Base-by-base conservation (phyloP, 1,140 invertebrate species). In the Pseudomyrmex pallidus region DNA sequence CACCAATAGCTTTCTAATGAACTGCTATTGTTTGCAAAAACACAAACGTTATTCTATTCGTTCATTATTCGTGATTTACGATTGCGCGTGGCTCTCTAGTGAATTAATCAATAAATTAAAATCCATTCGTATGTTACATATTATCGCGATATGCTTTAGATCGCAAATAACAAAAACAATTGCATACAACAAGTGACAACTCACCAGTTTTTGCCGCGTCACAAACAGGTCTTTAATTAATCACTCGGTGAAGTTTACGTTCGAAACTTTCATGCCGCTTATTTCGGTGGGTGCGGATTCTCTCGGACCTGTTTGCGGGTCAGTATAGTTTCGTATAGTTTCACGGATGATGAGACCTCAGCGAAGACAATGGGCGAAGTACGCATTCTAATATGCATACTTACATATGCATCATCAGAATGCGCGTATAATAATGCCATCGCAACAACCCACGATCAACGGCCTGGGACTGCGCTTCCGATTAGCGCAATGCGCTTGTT, bases 391-490 rank as follows among this genome's bases (percentile, higher is more conserved):
- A 80, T 80, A 80, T 80, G 66, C 76, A 80, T 70, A 78, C 50
- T 78, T 78, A 78, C 64, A 57, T 78, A 80, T 80, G 76, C 66
- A 80, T 80, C 76, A 80, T 80, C 76, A 80, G 76, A 80, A 80
- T 80, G 76, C 66, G n/a, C 76, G 44, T 72, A 35, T 35, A 80
- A 78, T 80, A 80, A 68, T 78, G 50, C 74, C 74, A 68, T 78
- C 52, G 74, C 74, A 80, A 80, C 76, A 80, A 13, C 66, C 66
- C 48, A 82, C 78, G 70, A 74, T 73, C 70, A 63, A 63, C 50
- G 44, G 25, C 9, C 70, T 35, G 70, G 15, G 59, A 74, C 25
- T 62, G 78, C 59, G 59, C 70, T 82, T 82, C 59, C 70, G 59
- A 82, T 74, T 82, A 82, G 70, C 78, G 70, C 70, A 82, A 82